Conservation (phyloP, 2,888 invertebrate species). For the Tricholauxania praeusta region DNA sequence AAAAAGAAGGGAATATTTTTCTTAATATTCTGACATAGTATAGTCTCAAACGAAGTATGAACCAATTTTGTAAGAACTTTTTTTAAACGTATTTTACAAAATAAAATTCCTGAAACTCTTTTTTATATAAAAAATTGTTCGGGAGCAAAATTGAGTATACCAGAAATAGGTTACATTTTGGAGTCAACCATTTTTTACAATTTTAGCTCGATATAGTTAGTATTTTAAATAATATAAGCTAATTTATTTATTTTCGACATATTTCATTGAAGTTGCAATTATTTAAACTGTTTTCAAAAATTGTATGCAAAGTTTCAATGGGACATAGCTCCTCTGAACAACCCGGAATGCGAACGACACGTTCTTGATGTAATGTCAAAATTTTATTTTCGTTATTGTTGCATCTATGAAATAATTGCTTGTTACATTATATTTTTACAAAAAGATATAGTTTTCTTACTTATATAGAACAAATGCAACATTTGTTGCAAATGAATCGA, state of each 20-base stretch:
- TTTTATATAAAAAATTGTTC: too few species aligned
- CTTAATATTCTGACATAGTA: too few species aligned
- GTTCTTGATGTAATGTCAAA: slow-evolving; percentile 82
- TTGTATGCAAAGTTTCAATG: slow-evolving; percentile 70
- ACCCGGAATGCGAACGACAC: slow-evolving; percentile 75
- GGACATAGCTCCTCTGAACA: slow-evolving; percentile 79
- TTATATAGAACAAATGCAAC: slow-evolving; percentile 80
- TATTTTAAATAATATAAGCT: too few species aligned
- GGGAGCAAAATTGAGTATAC: too few species aligned
- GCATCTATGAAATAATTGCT: slow-evolving; percentile 69
- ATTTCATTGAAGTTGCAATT: slow-evolving; percentile 78
- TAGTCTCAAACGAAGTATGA: too few species aligned
- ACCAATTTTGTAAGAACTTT: too few species aligned
- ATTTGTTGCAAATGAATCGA: slow-evolving; percentile 85
- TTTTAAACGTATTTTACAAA: too few species aligned
- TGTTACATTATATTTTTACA: neutral
- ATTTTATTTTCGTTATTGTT: slow-evolving; percentile 68
- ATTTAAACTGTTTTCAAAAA: slow-evolving; percentile 73
- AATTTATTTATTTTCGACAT: slow-evolving; percentile 67
- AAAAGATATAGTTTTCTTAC: slow-evolving; percentile 68
- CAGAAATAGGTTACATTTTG: too few species aligned
- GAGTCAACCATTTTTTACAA: too few species aligned
- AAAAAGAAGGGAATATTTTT: too few species aligned
- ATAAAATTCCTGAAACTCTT: too few species aligned
- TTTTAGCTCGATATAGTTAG: too few species aligned